Evolutionary conservation across 2,888 invertebrate species (phyloP).

Genomic region (Scotopteryx bipunctaria): DNA sequence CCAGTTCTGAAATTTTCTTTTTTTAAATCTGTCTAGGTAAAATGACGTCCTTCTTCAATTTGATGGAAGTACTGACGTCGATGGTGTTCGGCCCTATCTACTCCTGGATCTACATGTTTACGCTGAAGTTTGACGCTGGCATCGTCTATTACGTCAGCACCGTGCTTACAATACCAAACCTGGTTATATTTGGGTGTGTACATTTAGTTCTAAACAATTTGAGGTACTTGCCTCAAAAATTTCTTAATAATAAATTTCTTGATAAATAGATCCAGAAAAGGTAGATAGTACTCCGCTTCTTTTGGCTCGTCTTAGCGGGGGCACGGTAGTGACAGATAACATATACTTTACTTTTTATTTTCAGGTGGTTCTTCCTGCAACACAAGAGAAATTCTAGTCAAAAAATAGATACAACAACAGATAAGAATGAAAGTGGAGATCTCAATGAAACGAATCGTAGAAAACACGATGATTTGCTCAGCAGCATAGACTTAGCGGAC

Average conservation of each 20-base stretch:
- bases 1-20: too few relatives aligned
- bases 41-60: constrained; percentile 88
- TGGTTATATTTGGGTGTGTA: constrained; percentile 83
- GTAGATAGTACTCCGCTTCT: too few relatives aligned
- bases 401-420: constrained; percentile 10
- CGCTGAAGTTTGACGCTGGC: constrained; percentile 85
- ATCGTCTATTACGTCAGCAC: constrained; percentile 87
- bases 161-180: constrained; percentile 85
- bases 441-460: constrained; percentile 23
- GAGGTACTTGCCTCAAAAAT: neutral
- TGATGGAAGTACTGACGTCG: constrained; percentile 88
- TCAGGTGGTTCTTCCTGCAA: constrained; percentile 59
- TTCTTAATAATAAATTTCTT: neutral
- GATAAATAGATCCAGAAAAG: too few relatives aligned
- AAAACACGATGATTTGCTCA: constrained; percentile 42
- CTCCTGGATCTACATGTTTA: constrained; percentile 86
- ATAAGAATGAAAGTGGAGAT: constrained; percentile 27
- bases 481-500: constrained; percentile 49
- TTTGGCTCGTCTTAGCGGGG: too few relatives aligned
- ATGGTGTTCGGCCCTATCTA: constrained; percentile 88
- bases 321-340: too few relatives aligned
- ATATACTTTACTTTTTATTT: too few relatives aligned
- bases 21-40: constrained; percentile 79
- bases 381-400: constrained; percentile 41
- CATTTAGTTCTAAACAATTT: neutral